phyloP scores from a whole-genome alignment of 2,797 vertebrate species.

The Xiphophorus birchmanni region DNA sequence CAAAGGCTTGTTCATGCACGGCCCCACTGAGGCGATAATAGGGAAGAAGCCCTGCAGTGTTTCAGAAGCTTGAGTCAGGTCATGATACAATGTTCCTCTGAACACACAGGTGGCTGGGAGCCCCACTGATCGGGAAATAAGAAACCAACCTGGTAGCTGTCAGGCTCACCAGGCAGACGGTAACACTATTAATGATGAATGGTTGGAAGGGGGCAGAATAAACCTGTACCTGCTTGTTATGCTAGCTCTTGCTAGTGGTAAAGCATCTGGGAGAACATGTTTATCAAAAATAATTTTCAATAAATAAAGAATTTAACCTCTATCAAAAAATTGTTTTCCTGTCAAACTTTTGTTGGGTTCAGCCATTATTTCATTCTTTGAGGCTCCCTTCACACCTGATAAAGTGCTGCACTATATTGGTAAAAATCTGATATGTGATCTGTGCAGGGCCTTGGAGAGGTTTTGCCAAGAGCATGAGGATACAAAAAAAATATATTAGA shows the following conservation, averaged over 20 bases:
- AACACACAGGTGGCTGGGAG: conserved; percentile 38
- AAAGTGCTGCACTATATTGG: background rate
- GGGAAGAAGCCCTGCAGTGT: conserved; percentile 25
- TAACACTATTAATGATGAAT: conserved; percentile 58
- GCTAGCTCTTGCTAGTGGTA: background rate
- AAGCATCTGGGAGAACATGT: conserved; percentile 29
- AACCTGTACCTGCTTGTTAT: conserved; percentile 33
- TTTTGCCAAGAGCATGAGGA: background rate
- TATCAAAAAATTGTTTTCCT: background rate
- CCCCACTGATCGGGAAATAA: conserved; percentile 66
- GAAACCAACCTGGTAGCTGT: conserved; percentile 31
- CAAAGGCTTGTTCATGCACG: conserved; percentile 35
- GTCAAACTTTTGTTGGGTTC: background rate
- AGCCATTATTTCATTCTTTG: background rate
- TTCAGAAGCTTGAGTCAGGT: conserved; percentile 38
- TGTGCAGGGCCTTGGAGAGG: background rate
- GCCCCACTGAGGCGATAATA: conserved; percentile 61
- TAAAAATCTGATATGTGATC: background rate
- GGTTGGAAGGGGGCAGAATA: conserved; percentile 24
- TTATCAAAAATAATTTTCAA: background rate
- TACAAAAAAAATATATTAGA: background rate
- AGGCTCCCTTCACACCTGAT: background rate
- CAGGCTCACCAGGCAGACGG: conserved; percentile 44
- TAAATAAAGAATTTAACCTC: background rate
- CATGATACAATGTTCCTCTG: conserved; percentile 33